Percentiles rank a stretch among this genome's conserved stretches.
Evolutionary conservation across 2,888 invertebrate species (phyloP).

Genomic region (Calliopum simillimum): DNA sequence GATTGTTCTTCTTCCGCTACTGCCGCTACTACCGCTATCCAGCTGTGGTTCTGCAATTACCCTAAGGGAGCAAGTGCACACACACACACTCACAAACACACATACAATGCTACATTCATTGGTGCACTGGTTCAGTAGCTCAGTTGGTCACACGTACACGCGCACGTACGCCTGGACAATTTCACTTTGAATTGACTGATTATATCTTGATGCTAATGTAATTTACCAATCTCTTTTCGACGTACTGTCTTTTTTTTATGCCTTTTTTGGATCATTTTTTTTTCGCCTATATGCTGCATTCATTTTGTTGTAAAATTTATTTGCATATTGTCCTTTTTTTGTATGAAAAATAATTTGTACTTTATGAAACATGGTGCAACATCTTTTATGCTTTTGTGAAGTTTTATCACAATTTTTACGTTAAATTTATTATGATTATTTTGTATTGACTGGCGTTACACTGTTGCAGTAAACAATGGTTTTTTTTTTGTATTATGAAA

Average conservation of each 20-base stretch:
- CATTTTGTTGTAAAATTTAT: too few species aligned
- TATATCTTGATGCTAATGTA: conserved; percentile 33
- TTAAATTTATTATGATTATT: too few species aligned
- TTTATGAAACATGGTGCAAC: too few species aligned
- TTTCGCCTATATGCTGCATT: too few species aligned
- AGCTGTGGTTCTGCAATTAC: not conserved
- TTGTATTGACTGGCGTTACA: too few species aligned
- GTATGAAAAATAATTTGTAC: too few species aligned
- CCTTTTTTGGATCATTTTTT: conserved; percentile 1
- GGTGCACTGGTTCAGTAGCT: not conserved
- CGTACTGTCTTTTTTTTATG: not conserved
- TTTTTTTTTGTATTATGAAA: too few species aligned
- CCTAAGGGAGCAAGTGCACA: conserved; percentile 4
- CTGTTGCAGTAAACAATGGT: too few species aligned
- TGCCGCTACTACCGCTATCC: not conserved
- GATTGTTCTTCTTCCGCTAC: not conserved
- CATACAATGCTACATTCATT: not conserved
- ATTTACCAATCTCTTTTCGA: conserved; percentile 1
- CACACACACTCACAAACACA: too few species aligned
- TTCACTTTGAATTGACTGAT: conserved; percentile 33
- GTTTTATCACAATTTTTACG: too few species aligned
- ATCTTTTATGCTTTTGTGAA: too few species aligned
- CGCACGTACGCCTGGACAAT: conserved; percentile 3
- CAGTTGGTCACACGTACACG: not conserved
- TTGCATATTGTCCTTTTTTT: too few species aligned